Base-by-base conservation (phyloP, 2,888 invertebrate species). In the Zelleria hepariella region DNA sequence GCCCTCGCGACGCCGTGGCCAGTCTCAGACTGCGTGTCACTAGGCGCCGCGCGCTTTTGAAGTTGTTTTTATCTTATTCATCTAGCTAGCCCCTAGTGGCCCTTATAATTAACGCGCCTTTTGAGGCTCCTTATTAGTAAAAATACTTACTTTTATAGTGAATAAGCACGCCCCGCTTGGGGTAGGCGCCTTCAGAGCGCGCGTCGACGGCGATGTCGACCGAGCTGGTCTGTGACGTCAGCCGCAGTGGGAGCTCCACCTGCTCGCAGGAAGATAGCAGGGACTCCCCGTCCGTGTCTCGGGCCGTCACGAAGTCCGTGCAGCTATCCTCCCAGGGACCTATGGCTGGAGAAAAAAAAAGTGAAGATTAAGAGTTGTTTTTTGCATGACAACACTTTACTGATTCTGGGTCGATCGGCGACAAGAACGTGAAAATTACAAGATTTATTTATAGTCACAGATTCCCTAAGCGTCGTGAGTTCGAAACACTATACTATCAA, bases 151-250 rank as follows among this genome's bases (percentile, higher is more conserved):
- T 91, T 78, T 91, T 90, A 73, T 91, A 94, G 79, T 93, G 91
- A 64, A 93, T 78, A 21, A 93, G 75, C 60, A 93, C 86, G 2
- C 93, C 93, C 68, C 93, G 82, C 64, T 91, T 91, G 0, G 93
- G 92, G 63, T 86, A 91, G 18, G 88, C 87, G 49, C 89, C 89
- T 64, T 82, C 74, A 2, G 91, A 90, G 62, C 78, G 82, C 1
- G 86, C 85, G 60, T 82, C 81, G 8, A 92, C 83, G 6, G 74
- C 64, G 7, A 90, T 79, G 61, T 90, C 82, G 54, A 92, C 73
- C 1, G 80, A 74, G 61, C 86, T 82, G 48, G 88, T 87, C 49
- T 77, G 65, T 0, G 92, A 91, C 0, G 84, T 74, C 55, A 91
- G 69, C 57, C 84, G 80, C 6, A 84, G 66, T 1, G 91, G 90